Evolutionary conservation across 1,140 invertebrate species (phyloP).

Genomic region (Oryzaephilus surinamensis): DNA sequence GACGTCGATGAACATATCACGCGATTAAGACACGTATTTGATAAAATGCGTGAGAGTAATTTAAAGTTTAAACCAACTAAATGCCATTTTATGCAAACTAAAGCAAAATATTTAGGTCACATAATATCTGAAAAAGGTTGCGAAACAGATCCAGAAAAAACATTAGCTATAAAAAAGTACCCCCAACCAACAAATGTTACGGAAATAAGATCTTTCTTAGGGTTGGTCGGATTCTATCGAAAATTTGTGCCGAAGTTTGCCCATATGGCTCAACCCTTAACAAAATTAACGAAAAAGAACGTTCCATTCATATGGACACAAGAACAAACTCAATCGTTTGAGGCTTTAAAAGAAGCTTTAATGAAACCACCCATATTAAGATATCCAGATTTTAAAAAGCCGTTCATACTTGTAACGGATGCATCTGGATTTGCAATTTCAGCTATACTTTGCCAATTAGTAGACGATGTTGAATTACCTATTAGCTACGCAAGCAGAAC

Average conservation of each 20-base stretch:
- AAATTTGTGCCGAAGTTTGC: conserved; percentile 25
- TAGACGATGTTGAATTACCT: conserved; percentile 22
- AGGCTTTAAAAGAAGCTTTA: conserved; percentile 21
- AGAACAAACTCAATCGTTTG: conserved; percentile 21
- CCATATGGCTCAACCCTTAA: conserved; percentile 12
- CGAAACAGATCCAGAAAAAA: conserved; percentile 15
- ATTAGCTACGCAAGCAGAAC: conserved; percentile 27
- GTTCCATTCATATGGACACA: conserved; percentile 11
- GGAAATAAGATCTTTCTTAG: conserved; percentile 28
- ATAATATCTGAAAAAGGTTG: conserved; percentile 2
- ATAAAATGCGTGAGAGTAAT: too few species aligned
- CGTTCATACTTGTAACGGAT: conserved; percentile 32
- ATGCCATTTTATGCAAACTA: conserved; percentile 12
- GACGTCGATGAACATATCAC: too few species aligned
- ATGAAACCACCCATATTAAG: conserved; percentile 27
- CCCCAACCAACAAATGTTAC: conserved; percentile 21
- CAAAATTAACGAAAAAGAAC: conserved; percentile 14
- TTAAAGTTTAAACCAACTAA: too few species aligned
- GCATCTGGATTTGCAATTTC: conserved; percentile 30
- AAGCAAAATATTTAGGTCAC: conserved; percentile 8
- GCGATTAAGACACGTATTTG: too few species aligned
- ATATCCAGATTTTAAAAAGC: conserved; percentile 31
- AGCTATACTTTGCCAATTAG: conserved; percentile 22
- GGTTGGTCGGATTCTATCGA: conserved; percentile 29
- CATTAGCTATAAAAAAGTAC: conserved; percentile 20